Conservation (phyloP, 2,113 vertebrate genomes). For the Chloebia gouldiae region DNA sequence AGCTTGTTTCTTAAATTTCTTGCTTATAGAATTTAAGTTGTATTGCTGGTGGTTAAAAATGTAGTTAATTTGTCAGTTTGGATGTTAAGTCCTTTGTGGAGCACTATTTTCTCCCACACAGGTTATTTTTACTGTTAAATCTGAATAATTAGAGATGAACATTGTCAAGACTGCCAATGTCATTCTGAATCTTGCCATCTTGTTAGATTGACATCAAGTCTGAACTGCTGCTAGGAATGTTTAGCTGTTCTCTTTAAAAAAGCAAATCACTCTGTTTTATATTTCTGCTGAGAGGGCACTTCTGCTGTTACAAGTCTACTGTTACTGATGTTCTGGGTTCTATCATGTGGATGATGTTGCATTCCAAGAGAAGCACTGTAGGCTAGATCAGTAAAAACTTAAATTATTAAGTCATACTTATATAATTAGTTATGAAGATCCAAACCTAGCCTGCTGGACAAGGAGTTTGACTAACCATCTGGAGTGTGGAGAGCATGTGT, state of each 20-base stretch:
- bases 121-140: neutral
- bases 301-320: neutral
- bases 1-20: neutral
- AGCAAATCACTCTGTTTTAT: neutral
- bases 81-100: neutral
- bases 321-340: neutral
- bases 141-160: neutral
- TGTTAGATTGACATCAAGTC: neutral
- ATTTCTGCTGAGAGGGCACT: neutral
- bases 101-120: neutral
- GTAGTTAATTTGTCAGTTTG: neutral
- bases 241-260: neutral
- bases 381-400: neutral
- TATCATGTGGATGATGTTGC: neutral
- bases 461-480: neutral
- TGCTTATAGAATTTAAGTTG: neutral
- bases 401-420: neutral
- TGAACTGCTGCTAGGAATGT: neutral
- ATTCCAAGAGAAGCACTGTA: neutral
- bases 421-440: neutral
- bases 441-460: neutral
- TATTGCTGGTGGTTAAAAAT: neutral
- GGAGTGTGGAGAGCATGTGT: accelerated
- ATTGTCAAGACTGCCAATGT: neutral
- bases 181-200: neutral